Base-by-base conservation (phyloP, 2,113 vertebrate species). In the Acrocephalus arundinaceus region DNA sequence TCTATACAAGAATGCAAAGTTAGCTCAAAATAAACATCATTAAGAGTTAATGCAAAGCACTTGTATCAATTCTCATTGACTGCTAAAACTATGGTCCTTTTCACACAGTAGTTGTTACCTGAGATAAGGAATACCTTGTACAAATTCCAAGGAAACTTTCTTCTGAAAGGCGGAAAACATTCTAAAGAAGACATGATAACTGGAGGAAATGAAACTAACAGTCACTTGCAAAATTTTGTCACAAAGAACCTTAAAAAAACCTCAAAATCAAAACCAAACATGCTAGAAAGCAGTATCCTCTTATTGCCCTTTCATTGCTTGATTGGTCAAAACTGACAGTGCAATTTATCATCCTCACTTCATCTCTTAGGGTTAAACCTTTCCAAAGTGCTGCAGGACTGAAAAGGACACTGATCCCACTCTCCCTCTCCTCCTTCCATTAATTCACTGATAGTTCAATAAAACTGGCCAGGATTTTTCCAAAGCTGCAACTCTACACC, bases 331-430 rank as follows among this genome's bases (percentile, higher is more conserved):
- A 90, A 97, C 68, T 94, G 96, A 95, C 95, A 97, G 80, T 49
- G 63, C 7, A 28, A 97, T 98, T 93, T 87, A 96, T 97, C 97
- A 98, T 97, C 31, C 92, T 89, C 96, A 90, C 88, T 93, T 97
- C 92, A 95, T 89, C 83, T 92, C 43, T 61, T 95, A 72, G 62
- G 86, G 82, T 94, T 92, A 96, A 96, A 97, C 89, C 83, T 96
- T 96, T 71, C 90, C 93, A 89, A 93, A 95, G 85, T 27, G 46
- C 87, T 94, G 48, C 86, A 89, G 74, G 28, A 89, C 66, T 93
- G 28, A 24, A 81, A 76, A 87, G 59, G 72, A 83, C 80, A 81
- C 70, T 74, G 45, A 62, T 76, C 28, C 16, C 33, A 35, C 49
- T 35, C 46, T 83, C 46, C 57, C 35, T 92, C 21, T 45, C 71